Conservation (phyloP, 2,113 vertebrate species). For the Epinephelus fuscoguttatus region DNA sequence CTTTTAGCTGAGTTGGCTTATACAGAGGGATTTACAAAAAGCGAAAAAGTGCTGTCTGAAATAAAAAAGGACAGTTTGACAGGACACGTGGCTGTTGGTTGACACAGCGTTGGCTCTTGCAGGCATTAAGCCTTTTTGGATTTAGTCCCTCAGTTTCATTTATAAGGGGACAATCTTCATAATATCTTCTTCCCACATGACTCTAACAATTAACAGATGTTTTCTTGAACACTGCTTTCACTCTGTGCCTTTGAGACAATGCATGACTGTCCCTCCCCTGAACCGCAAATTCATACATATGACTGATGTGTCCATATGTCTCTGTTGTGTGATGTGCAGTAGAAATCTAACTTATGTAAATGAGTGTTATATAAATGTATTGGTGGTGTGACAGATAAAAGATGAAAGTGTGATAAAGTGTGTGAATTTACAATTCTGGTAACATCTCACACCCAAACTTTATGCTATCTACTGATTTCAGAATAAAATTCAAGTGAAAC, state of each 20-base stretch:
- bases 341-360: neutral
- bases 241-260: constrained; percentile 10
- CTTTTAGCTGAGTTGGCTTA: constrained; percentile 48
- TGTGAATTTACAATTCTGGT: neutral
- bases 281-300: neutral
- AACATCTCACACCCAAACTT: neutral
- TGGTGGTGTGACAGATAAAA: neutral
- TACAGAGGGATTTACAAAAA: constrained; percentile 20
- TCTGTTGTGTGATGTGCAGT: neutral
- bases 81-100: constrained; percentile 4
- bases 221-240: constrained; percentile 9
- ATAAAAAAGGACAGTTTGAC: constrained; percentile 42
- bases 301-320: neutral
- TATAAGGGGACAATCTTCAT: constrained; percentile 9
- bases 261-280: constrained; percentile 8
- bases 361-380: neutral
- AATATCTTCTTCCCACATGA: constrained; percentile 26
- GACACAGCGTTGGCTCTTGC: constrained; percentile 26
- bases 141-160: constrained; percentile 20
- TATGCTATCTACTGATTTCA: neutral
- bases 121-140: constrained; percentile 13
- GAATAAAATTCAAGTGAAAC: constrained; percentile 13
- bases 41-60: constrained; percentile 22
- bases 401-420: neutral
- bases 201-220: constrained; percentile 40